Percentiles rank a stretch among this genome's conserved stretches.
phyloP scores from a whole-genome alignment of 2,888 invertebrate genomes.

The Anticlea derivata region DNA sequence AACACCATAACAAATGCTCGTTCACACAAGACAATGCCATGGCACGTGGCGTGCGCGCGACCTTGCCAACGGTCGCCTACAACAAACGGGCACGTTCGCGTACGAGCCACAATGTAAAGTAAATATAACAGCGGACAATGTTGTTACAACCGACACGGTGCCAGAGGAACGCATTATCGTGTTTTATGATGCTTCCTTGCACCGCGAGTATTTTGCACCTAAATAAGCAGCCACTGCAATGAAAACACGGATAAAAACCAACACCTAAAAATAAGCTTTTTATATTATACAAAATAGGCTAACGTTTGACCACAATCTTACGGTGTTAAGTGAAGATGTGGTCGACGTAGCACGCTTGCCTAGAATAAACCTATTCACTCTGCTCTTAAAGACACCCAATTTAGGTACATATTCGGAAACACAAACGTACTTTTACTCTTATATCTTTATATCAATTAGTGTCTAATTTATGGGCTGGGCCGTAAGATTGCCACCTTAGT shows the following conservation, averaged over 20 bases:
- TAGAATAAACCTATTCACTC: too few relatives aligned
- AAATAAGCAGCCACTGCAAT: slow-evolving; percentile 1
- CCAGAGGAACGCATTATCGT: slow-evolving; percentile 47
- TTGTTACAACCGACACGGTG: slow-evolving; percentile 42
- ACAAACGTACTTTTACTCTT: too few relatives aligned
- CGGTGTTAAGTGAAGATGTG: too few relatives aligned
- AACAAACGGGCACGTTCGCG: slow-evolving; percentile 47
- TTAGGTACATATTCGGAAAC: too few relatives aligned
- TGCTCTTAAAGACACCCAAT: too few relatives aligned
- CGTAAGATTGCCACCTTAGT: too few relatives aligned
- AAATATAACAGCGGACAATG: slow-evolving; percentile 54
- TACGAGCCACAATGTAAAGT: slow-evolving; percentile 48
- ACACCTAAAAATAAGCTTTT: too few relatives aligned
- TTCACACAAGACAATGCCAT: slow-evolving; percentile 50
- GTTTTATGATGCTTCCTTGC: slow-evolving; percentile 39
- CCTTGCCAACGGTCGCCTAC: slow-evolving; percentile 55
- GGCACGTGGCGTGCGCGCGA: slow-evolving; percentile 63
- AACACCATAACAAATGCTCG: slow-evolving; percentile 37
- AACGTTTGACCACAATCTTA: too few relatives aligned
- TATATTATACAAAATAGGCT: too few relatives aligned
- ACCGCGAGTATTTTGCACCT: slow-evolving; percentile 18
- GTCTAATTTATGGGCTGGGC: neutral
- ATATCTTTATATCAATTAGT: slow-evolving; percentile 7
- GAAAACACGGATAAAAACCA: too few relatives aligned
- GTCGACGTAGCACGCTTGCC: too few relatives aligned